Percentiles rank a stretch among this genome's conserved stretches.
Evolutionary conservation across 1,140 invertebrate species (phyloP).

Genomic region (Palaemon carinicauda): DNA sequence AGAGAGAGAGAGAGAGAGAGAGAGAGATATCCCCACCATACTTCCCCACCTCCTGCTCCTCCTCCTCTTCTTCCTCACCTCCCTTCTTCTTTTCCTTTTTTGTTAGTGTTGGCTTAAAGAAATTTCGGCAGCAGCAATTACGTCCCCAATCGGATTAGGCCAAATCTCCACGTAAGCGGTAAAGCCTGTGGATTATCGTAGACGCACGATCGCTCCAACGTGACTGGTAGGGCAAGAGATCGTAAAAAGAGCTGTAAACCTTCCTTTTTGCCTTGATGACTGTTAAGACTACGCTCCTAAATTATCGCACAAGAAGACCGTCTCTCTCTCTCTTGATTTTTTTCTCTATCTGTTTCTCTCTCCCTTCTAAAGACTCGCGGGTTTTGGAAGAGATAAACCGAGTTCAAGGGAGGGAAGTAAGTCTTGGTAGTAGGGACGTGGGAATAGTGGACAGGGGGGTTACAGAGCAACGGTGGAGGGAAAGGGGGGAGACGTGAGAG

Average conservation of each 20-base stretch:
- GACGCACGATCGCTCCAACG: conserved; percentile 48
- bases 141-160: conserved; percentile 52
- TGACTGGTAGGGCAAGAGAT: neutral
- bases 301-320: conserved; percentile 14
- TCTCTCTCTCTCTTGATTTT: neutral
- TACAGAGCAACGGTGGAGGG: no score
- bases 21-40: neutral
- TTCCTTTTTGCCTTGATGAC: neutral
- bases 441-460: neutral
- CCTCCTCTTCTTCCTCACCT: neutral
- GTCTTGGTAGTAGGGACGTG: neutral
- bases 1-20: conserved; percentile 10
- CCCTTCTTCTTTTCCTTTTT: conserved; percentile 23
- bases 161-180: conserved; percentile 55
- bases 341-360: neutral
- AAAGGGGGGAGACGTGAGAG: no score
- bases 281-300: neutral
- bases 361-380: neutral
- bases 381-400: neutral
- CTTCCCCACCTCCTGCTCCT: neutral
- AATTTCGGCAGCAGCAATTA: conserved; percentile 54
- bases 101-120: conserved; percentile 43
- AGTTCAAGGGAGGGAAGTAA: neutral
- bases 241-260: conserved; percentile 43
- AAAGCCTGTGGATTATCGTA: conserved; percentile 54